Base-by-base conservation (phyloP, 2,888 invertebrate species). In the Phalera bucephala region DNA sequence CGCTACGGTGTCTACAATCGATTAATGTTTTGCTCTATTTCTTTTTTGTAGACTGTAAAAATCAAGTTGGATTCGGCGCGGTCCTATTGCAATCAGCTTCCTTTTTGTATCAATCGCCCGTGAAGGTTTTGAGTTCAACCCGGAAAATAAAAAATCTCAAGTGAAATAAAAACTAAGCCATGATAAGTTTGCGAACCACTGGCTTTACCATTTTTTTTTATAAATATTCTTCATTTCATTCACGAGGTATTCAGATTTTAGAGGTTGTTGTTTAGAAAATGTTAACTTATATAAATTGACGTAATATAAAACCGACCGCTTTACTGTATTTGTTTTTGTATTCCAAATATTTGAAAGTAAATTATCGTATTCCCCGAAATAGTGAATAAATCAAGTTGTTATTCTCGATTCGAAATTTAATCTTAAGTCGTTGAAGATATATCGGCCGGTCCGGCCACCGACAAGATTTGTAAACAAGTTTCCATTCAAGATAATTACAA, bases 401-500 rank as follows among this genome's bases (percentile, higher is more conserved):
- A 43, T 52, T 51, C 33, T 36, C 25, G 47, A 44, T 46, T 40
- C 36, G 28, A 48, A 43, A 40, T 43, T 43, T 42, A 50, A 51
- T 47, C 42, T 56, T 49, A 41, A 44, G 44, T 53, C 36, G 33
- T 40, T 32, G 21, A 41, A 51, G 54, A 59, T 57, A 54, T 49
- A 58, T 52, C 34, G 42, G 33, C 34, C 35, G 41, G 41, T 44
- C 42, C 40, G 50, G 53, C 57, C 59, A 65, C 50, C 56, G 40
- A 35, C 49, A 53, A 64, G 52, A 63, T 74, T 65, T 67, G 65
- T 64, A 63, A 65, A 70, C 60, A 66, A 54, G 50, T 51, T 52
- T 62, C 50, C 62, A 64, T 74, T 70, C 55, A 68, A 59, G 53
- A 64, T 71, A 69, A 71, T 72, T 67, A 61, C 55, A 47, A 40